These are phyloP conservation scores for Ageneiosus marmoratus DNA, from an alignment of 2,113 vertebrate species.

Conservation along the genomic window DNA sequence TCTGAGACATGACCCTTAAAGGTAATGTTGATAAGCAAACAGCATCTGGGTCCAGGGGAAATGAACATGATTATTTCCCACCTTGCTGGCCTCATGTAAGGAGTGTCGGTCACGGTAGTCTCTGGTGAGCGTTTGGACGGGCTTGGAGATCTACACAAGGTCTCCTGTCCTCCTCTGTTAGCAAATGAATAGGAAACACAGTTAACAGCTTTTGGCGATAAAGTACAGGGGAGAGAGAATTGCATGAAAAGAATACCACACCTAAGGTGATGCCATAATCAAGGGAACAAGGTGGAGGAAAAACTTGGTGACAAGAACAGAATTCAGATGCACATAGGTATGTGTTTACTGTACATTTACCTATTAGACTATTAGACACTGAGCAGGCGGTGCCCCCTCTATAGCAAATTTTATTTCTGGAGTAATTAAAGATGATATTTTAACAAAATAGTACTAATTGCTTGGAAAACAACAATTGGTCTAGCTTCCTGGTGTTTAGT, in stretches of 20 bases:
- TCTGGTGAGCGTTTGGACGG: constrained; percentile 49
- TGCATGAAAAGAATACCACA: constrained; percentile 62
- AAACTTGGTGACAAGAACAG: no score
- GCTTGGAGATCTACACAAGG: constrained; percentile 53
- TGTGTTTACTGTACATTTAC: constrained; percentile 5
- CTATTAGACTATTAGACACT: constrained; percentile 8
- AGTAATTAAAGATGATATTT: constrained; percentile 54
- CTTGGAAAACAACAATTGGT: constrained; percentile 35
- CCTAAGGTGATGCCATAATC: constrained; percentile 62
- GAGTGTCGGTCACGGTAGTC: constrained; percentile 50
- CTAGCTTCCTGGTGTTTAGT: constrained; percentile 24
- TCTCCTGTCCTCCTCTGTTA: constrained; percentile 61
- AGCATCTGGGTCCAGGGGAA: constrained; percentile 56
- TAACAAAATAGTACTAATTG: constrained; percentile 60
- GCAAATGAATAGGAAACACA: constrained; percentile 70
- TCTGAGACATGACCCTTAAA: constrained; percentile 64
- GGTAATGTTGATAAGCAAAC: constrained; percentile 67
- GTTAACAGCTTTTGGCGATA: constrained; percentile 66
- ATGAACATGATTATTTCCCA: constrained; percentile 66
- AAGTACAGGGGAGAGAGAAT: constrained; percentile 64
- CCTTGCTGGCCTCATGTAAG: constrained; percentile 54
- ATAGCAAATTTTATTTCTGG: constrained; percentile 29
- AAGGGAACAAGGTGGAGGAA: constrained; percentile 43
- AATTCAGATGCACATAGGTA: constrained; percentile 27
- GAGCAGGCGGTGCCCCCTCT: constrained; percentile 28